Evolutionary conservation across 2,113 vertebrate species (phyloP), one percentile per base, ranked within the genome.

Genomic region (Nesogale talazaci): DNA sequence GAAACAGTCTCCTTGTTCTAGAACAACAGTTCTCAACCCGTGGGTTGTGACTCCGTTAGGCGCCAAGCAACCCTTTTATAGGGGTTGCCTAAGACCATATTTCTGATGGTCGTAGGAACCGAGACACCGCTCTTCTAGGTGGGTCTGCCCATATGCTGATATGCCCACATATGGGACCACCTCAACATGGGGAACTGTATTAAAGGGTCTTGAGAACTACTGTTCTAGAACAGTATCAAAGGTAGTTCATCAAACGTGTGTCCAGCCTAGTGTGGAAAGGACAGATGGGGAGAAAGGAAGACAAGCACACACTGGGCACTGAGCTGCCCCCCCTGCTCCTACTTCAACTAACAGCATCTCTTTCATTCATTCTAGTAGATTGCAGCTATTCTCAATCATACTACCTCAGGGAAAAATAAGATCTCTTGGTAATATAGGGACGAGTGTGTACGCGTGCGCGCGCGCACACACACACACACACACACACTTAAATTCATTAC

Each of bases 201-300:
- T 52, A 52, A 52, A 52, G 46, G 46, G 46, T 52, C 46, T 52
- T 52, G 46, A 52, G 46, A 52, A 52, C 46, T 12, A 52, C 46
- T 52, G 46, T 5, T 52, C 9, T 52, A 52, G 46, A 52, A 52
- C 17, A 29, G 16, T 2, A 14, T 17, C 8, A 1, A 8, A 4
- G 34, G 36, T 4, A 16, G 79, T 31, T 52, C 29, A 34, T 20
- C 20, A 42, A 25, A 40, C 3, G 1, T 0, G 0, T 10, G 22
- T 15, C 15, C 16, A 6, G 40, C 29, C 17, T 23, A 17, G 29
- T 57, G 1, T 4, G 0, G 27, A 29, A 29, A 70, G 22, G 34
- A 59, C 25, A 57, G 78, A 34, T 38, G n/a, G 17, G 7, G 20
- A 29, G 25, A 17, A 69, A n/a, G 29, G 14, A 31, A 69, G 65